A percentile compares a stretch with the other conserved stretches of the same genome.
Evolutionary conservation across 1,140 invertebrate genomes (phyloP).

Genomic region (Formica selysi): DNA sequence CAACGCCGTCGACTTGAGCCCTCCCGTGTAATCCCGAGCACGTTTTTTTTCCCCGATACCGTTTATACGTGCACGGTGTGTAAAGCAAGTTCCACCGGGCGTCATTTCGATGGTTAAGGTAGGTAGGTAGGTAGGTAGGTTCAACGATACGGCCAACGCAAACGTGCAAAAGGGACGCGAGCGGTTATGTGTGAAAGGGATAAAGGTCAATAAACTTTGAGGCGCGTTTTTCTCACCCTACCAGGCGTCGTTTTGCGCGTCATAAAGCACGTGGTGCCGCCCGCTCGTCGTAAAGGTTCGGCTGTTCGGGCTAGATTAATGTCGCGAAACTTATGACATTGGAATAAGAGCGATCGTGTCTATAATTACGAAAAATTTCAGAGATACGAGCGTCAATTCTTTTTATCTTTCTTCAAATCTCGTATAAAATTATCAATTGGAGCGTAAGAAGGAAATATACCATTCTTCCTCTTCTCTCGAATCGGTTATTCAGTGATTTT

Average conservation of each 20-base stretch:
- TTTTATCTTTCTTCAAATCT: not conserved
- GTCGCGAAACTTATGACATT: not conserved
- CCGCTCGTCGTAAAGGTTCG: constrained; percentile 22
- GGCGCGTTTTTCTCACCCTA: constrained; percentile 45
- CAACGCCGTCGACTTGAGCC: constrained; percentile 57
- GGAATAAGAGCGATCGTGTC: not conserved
- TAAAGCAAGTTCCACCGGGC: constrained; percentile 59
- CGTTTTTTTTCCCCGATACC: constrained; percentile 62
- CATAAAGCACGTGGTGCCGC: constrained; percentile 37
- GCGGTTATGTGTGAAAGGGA: constrained; percentile 46
- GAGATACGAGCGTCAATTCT: not conserved
- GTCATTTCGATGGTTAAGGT: constrained; percentile 41
- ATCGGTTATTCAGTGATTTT: not conserved
- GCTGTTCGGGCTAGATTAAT: not conserved
- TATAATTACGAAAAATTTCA: not conserved
- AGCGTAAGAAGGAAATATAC: not conserved
- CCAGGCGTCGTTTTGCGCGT: constrained; percentile 19
- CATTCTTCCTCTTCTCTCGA: not conserved
- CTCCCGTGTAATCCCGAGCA: constrained; percentile 55
- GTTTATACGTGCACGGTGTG: constrained; percentile 59
- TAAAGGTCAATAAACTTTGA: constrained; percentile 54
- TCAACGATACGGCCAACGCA: not conserved
- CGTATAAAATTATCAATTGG: not conserved
- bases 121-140: constrained; percentile 13
- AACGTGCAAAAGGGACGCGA: not conserved